Base-by-base conservation (phyloP, 2,797 vertebrate genomes). In the Neosilurus mollespiculum region DNA sequence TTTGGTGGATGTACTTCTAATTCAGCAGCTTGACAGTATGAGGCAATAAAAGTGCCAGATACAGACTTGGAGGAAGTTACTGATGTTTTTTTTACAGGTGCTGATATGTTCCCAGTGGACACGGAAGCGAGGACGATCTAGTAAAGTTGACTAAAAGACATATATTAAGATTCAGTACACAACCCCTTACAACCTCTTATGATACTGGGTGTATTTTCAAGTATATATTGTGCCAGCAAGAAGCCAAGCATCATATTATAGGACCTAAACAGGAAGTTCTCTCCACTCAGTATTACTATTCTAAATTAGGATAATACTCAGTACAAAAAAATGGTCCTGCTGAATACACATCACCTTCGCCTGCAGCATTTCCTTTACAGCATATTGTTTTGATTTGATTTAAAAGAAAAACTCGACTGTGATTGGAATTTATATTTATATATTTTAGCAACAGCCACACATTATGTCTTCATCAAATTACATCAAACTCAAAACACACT, bases 61-160 rank as follows among this genome's bases (percentile, higher is more conserved):
- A 84, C 80, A 73, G 70, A 84, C 34, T n/a, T 70, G 66, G 69
- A 73, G 54, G 64, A 83, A 51, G 65, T 65, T 78, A 65, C 66
- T 65, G 58, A 53, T 83, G 82, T 71, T 71, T 71, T 24, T 71
- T 71, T 24, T 79, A 61, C 34, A 61, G 64, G 16, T 75, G 72
- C 62, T 77, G 71, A 66, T 76, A 14, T 37, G 64, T 83, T 69
- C 56, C 76, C 58, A 18, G 76, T 61, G 76, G 56, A 62, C 15
- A 64, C 37, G 20, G 12, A 61, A 61, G 58, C 0, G 34, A 78
- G 16, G 58, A 30, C n/a, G 22, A 69, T 49, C 53, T 59, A 59
- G 26, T 18, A 65, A 14, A 53, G 30, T 22, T 37, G 76, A 30
- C 81, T 37, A 58, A 20, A 59, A 66, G 64, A 37, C 30, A 56